A percentile compares a stretch with the other conserved stretches of the same genome.
Evolutionary conservation across 2,113 vertebrate species (phyloP).

Genomic region (Leptobrachium ailaonicum): DNA sequence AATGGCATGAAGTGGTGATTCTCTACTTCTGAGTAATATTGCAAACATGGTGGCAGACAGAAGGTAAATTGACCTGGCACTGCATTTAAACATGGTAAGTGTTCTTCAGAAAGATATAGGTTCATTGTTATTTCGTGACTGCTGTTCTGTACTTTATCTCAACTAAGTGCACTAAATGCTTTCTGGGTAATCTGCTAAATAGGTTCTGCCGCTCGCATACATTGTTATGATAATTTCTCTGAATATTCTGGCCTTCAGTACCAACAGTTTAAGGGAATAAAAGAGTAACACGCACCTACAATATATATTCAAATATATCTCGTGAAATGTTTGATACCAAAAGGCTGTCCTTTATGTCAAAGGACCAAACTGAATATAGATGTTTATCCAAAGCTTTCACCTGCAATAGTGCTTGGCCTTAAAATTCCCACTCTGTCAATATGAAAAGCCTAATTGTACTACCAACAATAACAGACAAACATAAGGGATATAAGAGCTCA

Average conservation of each 20-base stretch:
- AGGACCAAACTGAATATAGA: constrained; percentile 10
- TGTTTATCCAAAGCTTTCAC: constrained; percentile 33
- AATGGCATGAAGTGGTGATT: constrained; percentile 38
- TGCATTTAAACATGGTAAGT: constrained; percentile 7
- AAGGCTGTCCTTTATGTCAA: constrained; percentile 15
- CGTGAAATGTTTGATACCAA: constrained; percentile 12
- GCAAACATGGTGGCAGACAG: constrained; percentile 16
- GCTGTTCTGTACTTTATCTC: constrained; percentile 9
- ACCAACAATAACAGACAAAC: constrained; percentile 21
- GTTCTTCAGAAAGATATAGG: constrained; percentile 19
- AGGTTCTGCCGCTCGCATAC: constrained; percentile 11
- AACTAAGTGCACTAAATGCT: constrained; percentile 31
- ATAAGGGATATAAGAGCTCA: background rate
- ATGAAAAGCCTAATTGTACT: constrained; percentile 25
- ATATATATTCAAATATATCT: background rate
- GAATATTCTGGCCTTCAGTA: constrained; percentile 28
- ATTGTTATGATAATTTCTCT: constrained; percentile 45
- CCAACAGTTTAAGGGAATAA: background rate
- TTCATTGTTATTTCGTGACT: constrained; percentile 24
- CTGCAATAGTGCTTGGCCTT: constrained; percentile 21
- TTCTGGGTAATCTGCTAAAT: constrained; percentile 36
- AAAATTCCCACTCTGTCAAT: constrained; percentile 4
- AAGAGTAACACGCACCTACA: constrained; percentile 23
- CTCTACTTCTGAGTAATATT: constrained; percentile 10
- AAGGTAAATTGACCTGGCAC: constrained; percentile 6